Evolutionary conservation across 2,797 vertebrate genomes (phyloP).

Genomic region (Molossus alvarezi): DNA sequence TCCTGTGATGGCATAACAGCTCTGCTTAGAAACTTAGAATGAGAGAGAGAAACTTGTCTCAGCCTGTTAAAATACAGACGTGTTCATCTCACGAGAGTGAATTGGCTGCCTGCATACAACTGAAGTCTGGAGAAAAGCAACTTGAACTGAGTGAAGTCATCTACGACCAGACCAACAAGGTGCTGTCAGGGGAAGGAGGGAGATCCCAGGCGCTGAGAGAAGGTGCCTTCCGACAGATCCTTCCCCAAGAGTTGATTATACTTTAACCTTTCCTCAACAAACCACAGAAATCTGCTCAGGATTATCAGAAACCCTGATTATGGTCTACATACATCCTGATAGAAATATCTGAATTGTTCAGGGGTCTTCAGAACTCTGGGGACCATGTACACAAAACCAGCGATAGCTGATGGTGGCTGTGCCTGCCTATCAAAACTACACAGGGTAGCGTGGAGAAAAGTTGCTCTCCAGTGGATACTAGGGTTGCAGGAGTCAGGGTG

Average conservation of each 20-base stretch:
- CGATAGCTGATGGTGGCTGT: neutral
- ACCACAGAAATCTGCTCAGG: neutral
- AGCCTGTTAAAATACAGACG: neutral
- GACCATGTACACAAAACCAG: neutral
- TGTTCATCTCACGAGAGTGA: neutral
- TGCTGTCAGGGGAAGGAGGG: neutral
- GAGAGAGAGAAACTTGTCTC: constrained; percentile 17
- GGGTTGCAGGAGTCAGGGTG: accelerated
- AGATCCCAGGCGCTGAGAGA: neutral
- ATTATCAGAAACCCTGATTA: neutral
- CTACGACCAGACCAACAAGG: neutral
- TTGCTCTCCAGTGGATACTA: neutral
- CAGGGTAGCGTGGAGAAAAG: neutral
- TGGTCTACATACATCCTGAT: neutral
- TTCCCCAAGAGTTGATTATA: neutral
- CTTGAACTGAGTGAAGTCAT: neutral
- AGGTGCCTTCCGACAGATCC: neutral
- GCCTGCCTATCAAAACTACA: neutral
- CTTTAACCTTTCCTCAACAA: constrained; percentile 46
- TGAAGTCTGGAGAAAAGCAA: neutral
- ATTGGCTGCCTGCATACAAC: neutral
- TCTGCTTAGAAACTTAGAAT: constrained; percentile 31
- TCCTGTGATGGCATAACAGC: constrained; percentile 1
- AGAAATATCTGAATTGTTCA: constrained; percentile 9
- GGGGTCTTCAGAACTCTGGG: neutral